Evolutionary conservation across 2,113 vertebrate species (phyloP).

Genomic region (Perccottus glenii): DNA sequence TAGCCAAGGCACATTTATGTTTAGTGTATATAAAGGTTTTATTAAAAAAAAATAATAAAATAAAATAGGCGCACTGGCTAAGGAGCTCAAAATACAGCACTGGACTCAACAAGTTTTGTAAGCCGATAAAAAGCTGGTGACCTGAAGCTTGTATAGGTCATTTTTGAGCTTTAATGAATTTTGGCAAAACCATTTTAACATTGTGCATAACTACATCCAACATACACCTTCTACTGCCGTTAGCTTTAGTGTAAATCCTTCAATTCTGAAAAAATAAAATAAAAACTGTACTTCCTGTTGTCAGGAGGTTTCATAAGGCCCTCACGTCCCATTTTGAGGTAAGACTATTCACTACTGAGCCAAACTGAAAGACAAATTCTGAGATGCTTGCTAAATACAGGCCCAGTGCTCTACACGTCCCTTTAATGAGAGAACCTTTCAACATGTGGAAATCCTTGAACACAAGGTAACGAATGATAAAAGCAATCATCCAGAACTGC

Average conservation of each 20-base stretch:
- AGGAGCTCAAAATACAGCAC: slow-evolving; percentile 21
- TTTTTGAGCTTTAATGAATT: slow-evolving; percentile 38
- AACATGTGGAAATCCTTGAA: slow-evolving; percentile 70
- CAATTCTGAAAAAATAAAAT: too few relatives aligned
- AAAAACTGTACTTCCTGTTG: slow-evolving; percentile 9
- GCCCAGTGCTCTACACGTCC: slow-evolving; percentile 48
- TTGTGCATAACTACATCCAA: slow-evolving; percentile 4
- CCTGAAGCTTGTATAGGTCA: neutral
- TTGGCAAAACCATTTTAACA: slow-evolving; percentile 43
- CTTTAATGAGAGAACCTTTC: slow-evolving; percentile 70
- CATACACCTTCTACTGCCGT: neutral
- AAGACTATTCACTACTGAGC: slow-evolving; percentile 38
- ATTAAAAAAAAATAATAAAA: slow-evolving; percentile 25
- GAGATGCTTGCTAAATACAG: slow-evolving; percentile 67
- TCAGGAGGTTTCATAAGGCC: slow-evolving; percentile 25
- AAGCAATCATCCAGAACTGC: slow-evolving; percentile 63
- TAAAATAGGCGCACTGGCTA: slow-evolving; percentile 28
- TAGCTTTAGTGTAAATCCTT: neutral
- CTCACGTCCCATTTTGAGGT: slow-evolving; percentile 31
- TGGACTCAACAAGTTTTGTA: slow-evolving; percentile 15
- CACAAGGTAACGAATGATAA: slow-evolving; percentile 66
- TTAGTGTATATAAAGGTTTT: slow-evolving; percentile 29
- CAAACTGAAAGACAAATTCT: slow-evolving; percentile 7
- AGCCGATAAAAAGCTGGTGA: neutral
- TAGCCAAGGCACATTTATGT: slow-evolving; percentile 72